These are phyloP conservation scores for Eidolon helvum DNA, from an alignment of 2,113 vertebrate species.

Conservation along the genomic window DNA sequence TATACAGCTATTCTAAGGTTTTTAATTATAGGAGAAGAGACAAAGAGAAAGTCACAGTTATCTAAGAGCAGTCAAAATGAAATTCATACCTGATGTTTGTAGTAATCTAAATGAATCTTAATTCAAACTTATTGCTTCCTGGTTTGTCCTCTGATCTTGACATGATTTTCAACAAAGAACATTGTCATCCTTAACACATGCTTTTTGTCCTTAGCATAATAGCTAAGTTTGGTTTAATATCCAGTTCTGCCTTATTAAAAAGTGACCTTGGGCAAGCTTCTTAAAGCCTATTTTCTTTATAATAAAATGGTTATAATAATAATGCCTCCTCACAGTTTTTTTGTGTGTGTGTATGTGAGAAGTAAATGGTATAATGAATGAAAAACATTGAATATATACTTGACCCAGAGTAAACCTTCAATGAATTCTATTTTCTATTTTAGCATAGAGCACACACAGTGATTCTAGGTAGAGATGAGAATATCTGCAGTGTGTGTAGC, in stretches of 20 bases:
- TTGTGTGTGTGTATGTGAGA: background rate
- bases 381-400: background rate
- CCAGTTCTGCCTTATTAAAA: background rate
- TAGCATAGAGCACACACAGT: background rate
- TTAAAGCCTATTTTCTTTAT: constrained; percentile 16
- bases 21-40: background rate
- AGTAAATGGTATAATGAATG: background rate
- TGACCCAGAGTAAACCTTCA: background rate
- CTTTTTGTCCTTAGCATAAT: background rate
- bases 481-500: background rate
- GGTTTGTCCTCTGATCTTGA: background rate
- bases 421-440: background rate
- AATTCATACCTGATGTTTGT: background rate
- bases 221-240: background rate
- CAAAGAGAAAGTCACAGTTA: background rate
- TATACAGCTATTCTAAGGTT: background rate
- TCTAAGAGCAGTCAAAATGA: background rate
- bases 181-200: background rate
- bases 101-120: background rate
- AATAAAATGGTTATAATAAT: background rate
- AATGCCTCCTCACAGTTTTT: background rate
- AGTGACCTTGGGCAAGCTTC: background rate
- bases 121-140: background rate
- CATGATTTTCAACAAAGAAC: background rate
- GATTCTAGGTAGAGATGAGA: background rate